Evolutionary conservation across 2,113 vertebrate genomes (phyloP), one percentile per base, ranked within the genome.

Genomic region (Noctilio leporinus): DNA sequence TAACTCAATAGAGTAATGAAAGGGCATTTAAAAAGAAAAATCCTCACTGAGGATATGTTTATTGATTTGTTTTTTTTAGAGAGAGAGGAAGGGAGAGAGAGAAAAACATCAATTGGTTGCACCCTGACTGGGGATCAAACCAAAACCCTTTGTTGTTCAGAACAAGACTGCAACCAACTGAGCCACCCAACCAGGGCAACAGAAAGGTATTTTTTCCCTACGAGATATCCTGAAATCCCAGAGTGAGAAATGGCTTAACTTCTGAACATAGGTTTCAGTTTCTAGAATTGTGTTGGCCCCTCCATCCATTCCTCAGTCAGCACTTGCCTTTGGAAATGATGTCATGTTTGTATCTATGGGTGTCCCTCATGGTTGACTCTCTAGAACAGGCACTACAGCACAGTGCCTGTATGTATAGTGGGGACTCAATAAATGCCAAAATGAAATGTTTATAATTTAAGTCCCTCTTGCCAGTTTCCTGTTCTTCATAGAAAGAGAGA

Each of bases 161-260:
- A 28, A 62, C 59, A 62, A 59, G 59, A 28, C 59, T 62, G 26
- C 59, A 62, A 62, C 28, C 59, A 62, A 14, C 57, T 12, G 57
- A 62, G 57, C 26, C 57, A 28, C 26, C 57, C 57, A 59, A 24
- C 59, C 28, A 62, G 59, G 28, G 28, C 59, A 62, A 62, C 28
- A 30, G 26, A 62, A 14, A 10, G 12, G 59, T 62, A 6, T 62
- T 30, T 62, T 87, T 51, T 1, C 8, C 5, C 10, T 30, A 88
- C 75, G 73, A 95, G 72, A 45, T 45, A 78, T 35, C 26, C 53
- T 72, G 28, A 81, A 87, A 84, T 1, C 28, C 14, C 20, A 70
- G 49, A 40, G 26, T 88, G 59, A 88, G 35, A 94, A 83, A 28
- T 15, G 35, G 24, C 11, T 86, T 78, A 49, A 51, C 33, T 69